These are phyloP conservation scores for Cranoglanis bouderius DNA, from an alignment of 2,113 vertebrate species.

Conservation along the genomic window DNA sequence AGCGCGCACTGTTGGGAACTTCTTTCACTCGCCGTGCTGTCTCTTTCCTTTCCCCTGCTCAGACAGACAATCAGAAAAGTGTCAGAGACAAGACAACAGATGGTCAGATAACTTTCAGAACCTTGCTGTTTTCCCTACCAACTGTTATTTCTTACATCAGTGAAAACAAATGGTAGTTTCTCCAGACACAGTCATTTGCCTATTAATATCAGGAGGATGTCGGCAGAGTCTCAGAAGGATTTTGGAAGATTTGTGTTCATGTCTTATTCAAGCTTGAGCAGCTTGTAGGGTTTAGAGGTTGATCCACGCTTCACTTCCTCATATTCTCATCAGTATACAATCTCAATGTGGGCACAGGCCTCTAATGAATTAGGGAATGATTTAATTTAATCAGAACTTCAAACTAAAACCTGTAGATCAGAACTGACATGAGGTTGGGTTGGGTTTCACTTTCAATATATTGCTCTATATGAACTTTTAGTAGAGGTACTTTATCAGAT, in stretches of 20 bases:
- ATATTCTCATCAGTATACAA: background rate
- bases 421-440: background rate
- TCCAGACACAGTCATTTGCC: background rate
- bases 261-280: slow-evolving; percentile 9
- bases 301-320: background rate
- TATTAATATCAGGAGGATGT: background rate
- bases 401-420: background rate
- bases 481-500: background rate
- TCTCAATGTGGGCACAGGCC: background rate
- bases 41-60: background rate
- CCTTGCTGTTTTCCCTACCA: slow-evolving; percentile 3
- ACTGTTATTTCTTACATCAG: background rate
- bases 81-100: slow-evolving; percentile 6
- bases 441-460: background rate
- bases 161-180: background rate
- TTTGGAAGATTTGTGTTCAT: slow-evolving; percentile 2
- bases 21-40: background rate
- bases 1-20: background rate
- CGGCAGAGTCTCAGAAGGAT: background rate
- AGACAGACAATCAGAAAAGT: slow-evolving; percentile 6
- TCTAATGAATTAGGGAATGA: background rate
- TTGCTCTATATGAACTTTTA: background rate
- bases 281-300: slow-evolving; percentile 23
- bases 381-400: background rate
- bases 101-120: slow-evolving; percentile 3